These are phyloP conservation scores for Syrmaticus mikado DNA, from an alignment of 2,113 vertebrate genomes.

Conservation along the genomic window DNA sequence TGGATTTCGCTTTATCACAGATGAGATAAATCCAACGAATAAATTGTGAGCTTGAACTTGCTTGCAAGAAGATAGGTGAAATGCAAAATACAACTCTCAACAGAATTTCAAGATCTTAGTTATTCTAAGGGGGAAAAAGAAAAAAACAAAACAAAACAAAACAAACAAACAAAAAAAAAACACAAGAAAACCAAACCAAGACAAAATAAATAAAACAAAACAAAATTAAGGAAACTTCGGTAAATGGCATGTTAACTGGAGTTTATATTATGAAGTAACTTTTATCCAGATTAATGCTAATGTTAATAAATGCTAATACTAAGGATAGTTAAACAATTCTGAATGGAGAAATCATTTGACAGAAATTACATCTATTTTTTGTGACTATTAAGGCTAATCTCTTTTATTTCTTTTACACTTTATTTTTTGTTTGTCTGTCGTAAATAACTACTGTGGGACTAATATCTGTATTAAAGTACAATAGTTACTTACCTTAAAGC, in stretches of 20 bases:
- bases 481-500: not conserved
- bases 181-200: not conserved
- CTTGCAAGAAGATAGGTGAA: not conserved
- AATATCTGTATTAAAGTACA: not conserved
- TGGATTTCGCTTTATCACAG: not conserved
- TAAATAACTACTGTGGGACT: not conserved
- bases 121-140: not conserved
- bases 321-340: not conserved
- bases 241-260: not conserved
- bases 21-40: not conserved
- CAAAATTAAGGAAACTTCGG: not conserved
- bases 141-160: no score
- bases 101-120: not conserved
- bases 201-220: no score
- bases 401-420: not conserved
- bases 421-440: not conserved
- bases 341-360: not conserved
- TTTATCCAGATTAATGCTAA: not conserved
- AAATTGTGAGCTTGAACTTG: not conserved
- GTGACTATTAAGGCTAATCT: not conserved
- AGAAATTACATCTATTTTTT: not conserved
- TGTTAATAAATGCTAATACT: not conserved
- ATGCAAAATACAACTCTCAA: fast-evolving
- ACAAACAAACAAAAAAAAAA: no score
- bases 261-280: not conserved